Evolutionary conservation across 2,797 vertebrate genomes (phyloP), one percentile per base, ranked within the genome.

Genomic region (Spizella passerina): DNA sequence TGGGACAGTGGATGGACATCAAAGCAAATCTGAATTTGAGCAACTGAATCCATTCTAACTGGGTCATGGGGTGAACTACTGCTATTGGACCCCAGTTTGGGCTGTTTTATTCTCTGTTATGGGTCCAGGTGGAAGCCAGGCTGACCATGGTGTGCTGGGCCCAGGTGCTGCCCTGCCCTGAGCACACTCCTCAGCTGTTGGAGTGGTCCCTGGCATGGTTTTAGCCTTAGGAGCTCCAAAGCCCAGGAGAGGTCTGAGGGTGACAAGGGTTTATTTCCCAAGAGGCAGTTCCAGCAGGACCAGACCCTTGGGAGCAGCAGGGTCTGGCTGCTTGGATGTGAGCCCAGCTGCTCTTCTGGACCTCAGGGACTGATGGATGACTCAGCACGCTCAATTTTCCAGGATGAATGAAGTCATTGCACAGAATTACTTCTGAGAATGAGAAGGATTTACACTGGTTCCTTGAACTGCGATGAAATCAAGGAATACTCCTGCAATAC

Each of bases 361-460:
- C 63, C 32, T 1, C 13, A 17, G 87, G n/a, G 65, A 50, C 61
- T 64, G 87, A 56, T 49, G 83, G 77, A 30, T 76, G 66, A 59
- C 57, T 73, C 63, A 61, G 55, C 50, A 61, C 10, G 2, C 50
- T 84, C 29, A 1, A 12, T 72, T 91, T 88, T 38, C 52, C 56
- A 55, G 50, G 18, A 43, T 79, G 82, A 87, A 82, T 52, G 75
- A 56, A 89, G 36, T 38, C 12, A 50, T 86, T 85, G 78, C 75
- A 36, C 9, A 3, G 91, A 77, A 75, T 59, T 17, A 16, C 38
- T 84, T 71, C 41, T 9, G 26, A 80, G 75, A 76, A 69, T 87
- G 75, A 66, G 53, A 26, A 70, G 21, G 46, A 23, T 7, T 81
- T 43, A 6, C 1, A 7, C 14, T 0, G 2, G 22, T 69, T 43